Evolutionary conservation across 2,797 vertebrate species (phyloP).

Genomic region (Acrocephalus scirpaceus): DNA sequence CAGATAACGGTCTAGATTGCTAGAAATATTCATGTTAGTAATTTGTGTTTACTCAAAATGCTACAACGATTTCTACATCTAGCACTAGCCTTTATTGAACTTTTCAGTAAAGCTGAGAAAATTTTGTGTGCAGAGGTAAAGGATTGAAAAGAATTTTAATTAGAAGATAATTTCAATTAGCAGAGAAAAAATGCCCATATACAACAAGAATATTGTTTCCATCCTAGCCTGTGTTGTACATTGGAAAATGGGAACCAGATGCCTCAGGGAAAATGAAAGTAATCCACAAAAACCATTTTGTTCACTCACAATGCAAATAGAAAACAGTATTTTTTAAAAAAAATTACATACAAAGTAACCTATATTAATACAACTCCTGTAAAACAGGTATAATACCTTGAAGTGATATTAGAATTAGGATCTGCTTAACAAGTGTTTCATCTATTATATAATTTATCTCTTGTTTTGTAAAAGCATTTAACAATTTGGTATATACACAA

Average conservation of each 20-base stretch:
- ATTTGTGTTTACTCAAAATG: background rate
- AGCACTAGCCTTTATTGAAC: background rate
- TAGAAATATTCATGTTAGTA: background rate
- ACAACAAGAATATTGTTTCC: background rate
- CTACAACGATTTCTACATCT: background rate
- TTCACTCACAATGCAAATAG: background rate
- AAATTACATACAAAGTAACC: background rate
- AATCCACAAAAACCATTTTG: background rate
- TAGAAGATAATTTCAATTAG: background rate
- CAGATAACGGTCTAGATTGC: background rate
- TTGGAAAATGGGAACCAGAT: background rate
- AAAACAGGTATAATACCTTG: slow-evolving; percentile 5
- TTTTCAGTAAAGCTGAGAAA: background rate
- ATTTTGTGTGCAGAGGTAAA: background rate
- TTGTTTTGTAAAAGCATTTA: slow-evolving; percentile 16
- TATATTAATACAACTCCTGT: background rate
- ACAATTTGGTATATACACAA: slow-evolving; percentile 11
- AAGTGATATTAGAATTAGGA: background rate
- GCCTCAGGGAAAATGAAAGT: background rate
- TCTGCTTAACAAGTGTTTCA: slow-evolving; percentile 8
- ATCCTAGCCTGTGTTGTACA: background rate
- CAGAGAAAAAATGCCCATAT: background rate
- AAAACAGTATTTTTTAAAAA: background rate
- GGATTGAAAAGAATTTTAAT: background rate
- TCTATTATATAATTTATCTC: slow-evolving; percentile 2